A percentile compares a stretch with the other conserved stretches of the same genome.
Conservation (phyloP, 2,113 vertebrate species). For the Pardalotus punctatus region DNA sequence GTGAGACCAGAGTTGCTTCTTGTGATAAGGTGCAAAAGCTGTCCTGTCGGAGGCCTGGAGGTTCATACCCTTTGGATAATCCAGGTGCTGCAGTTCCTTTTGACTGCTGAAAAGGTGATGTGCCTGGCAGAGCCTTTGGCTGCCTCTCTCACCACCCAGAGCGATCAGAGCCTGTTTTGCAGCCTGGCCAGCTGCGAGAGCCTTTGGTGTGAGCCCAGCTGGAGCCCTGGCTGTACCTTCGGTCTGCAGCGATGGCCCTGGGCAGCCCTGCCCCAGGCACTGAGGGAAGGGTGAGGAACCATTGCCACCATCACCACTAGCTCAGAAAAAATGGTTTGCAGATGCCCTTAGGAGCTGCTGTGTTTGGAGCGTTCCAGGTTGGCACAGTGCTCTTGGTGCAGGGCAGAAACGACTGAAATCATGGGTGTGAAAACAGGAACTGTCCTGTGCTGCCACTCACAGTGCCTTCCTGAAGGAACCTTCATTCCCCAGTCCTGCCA, state of each 20-base stretch:
- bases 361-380: neutral
- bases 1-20: neutral
- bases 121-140: neutral
- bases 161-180: neutral
- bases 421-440: neutral
- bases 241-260: accelerated
- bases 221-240: too few species aligned
- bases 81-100: neutral
- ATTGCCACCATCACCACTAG: neutral
- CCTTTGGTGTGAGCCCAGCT: neutral
- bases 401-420: neutral
- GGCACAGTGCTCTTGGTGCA: accelerated
- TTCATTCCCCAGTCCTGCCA: neutral
- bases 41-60: neutral
- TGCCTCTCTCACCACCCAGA: neutral
- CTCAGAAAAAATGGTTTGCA: neutral
- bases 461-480: neutral
- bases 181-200: neutral
- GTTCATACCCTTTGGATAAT: neutral
- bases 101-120: neutral
- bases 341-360: neutral
- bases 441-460: neutral
- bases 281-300: neutral
- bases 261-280: neutral
- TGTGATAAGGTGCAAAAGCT: neutral